Base-by-base conservation (phyloP, 2,113 vertebrate genomes). In the Sinocyclocheilus maitianheensis region DNA sequence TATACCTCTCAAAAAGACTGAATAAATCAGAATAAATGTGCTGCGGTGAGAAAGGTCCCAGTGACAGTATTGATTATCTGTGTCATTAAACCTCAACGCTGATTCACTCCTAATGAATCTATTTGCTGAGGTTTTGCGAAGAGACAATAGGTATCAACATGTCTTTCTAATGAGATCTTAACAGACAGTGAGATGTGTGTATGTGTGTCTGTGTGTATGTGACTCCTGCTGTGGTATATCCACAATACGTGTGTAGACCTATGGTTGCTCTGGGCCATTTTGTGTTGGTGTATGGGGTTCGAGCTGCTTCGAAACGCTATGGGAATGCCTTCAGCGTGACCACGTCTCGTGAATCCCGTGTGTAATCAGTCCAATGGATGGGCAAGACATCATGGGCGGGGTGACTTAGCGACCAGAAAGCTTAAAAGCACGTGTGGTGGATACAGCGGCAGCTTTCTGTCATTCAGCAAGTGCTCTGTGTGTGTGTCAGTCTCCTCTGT, bases 41-140 rank as follows among this genome's bases (percentile, higher is more conserved):
- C 24, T 30, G 26, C 11, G 18, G 26, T 37, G 22, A 53, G 30
- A 89, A 91, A 92, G 90, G 86, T 91, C 88, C 87, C 67, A 11
- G 55, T 89, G 91, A 90, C 88, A 88, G 40, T 85, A 93, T 91
- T 58, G 89, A 90, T 88, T 81, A 89, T 87, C 24, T 7, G 26
- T 69, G 85, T 84, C 79, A 86, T 91, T 87, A 89, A 71, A 13
- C 76, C 84, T 22, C 62, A 80, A 67, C 85, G 87, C 84, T 65
- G 18, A 88, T 84, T 37, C 46, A 65, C 51, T 86, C 87, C 88
- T 87, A 89, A 91, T 90, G 85, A 91, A 92, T 93, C 88, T 40
- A 22, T 86, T 24, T n/a, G 7, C 20, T 65, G 58, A 62, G 77
- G 63, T 75, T 84, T 48, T 46, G 12, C 22, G 10, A 62, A 18